A percentile compares a stretch with the other conserved stretches of the same genome.
phyloP scores from a whole-genome alignment of 1,140 invertebrate species.

The Aricia agestis region DNA sequence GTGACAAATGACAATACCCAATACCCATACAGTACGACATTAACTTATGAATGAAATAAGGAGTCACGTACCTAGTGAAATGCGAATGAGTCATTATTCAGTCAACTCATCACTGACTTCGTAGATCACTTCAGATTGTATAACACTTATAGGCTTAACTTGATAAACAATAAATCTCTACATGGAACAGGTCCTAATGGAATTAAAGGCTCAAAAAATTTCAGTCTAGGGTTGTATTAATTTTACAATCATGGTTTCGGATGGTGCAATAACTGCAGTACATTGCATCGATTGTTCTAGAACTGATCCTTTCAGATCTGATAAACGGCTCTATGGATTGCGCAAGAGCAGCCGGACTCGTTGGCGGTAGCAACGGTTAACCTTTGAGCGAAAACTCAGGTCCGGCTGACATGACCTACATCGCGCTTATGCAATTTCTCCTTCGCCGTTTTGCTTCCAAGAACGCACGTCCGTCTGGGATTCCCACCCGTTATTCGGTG shows the following conservation, averaged over 20 bases:
- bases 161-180: too few relatives aligned
- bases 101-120: too few relatives aligned
- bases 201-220: too few relatives aligned
- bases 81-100: too few relatives aligned
- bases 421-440: slow-evolving; percentile 72
- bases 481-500: slow-evolving; percentile 39
- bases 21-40: too few relatives aligned
- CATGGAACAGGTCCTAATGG: too few relatives aligned
- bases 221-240: too few relatives aligned
- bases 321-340: slow-evolving; percentile 68
- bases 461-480: slow-evolving; percentile 57
- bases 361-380: slow-evolving; percentile 48
- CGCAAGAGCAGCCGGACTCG: slow-evolving; percentile 65
- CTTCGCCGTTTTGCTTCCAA: slow-evolving; percentile 56
- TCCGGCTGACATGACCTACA: slow-evolving; percentile 72
- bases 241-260: not conserved
- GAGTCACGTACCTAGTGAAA: too few relatives aligned
- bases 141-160: too few relatives aligned
- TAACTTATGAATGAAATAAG: too few relatives aligned
- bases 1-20: too few relatives aligned
- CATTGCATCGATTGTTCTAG: slow-evolving; percentile 43
- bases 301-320: slow-evolving; percentile 66
- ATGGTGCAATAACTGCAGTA: slow-evolving; percentile 19
- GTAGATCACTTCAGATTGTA: too few relatives aligned
- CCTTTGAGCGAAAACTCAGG: slow-evolving; percentile 70